Base-by-base conservation (phyloP, 1,140 invertebrate species). In the Calephelis nemesis region DNA sequence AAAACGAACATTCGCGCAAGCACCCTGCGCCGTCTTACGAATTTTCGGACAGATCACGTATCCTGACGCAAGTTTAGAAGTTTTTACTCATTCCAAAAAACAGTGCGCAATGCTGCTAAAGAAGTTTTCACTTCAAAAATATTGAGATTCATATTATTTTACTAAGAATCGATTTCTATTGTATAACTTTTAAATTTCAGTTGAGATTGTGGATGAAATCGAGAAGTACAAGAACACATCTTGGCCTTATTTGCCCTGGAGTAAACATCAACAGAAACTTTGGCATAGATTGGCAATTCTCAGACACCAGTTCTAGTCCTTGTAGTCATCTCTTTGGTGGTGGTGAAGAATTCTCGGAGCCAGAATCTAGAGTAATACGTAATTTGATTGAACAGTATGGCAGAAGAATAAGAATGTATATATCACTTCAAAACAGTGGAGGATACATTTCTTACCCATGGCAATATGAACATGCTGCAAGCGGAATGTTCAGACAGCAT, bases 181-280 rank as follows among this genome's bases (percentile, higher is more conserved):
- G 0, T 30, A 3, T 30, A 49, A 11, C 13, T 70, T 49, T 48
- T 65, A 8, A 47, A 60, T 88, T 83, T 65, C 77, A 88, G 84
- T 67, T 83, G 7, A 77, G 83, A 10, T 70, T 84, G 7, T 88
- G 86, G 86, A 75, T 71, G 0, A 88, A 88, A 74, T 74, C 72
- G 7, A 70, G 75, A 52, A 88, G 82, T 47, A 77, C 69, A 5
- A 64, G 68, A 4, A 86, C 77, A 42, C 69, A 86, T 45, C 67
- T 86, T 12, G 84, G 81, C 8, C 68, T 70, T 13, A 79, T 89
- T 11, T 89, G 87, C 52, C 85, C 85, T 7, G 87, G 87, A 11
- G 87, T 85, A 2, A 87, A 89, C 62, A 79, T 89, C 15, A 84
- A 89, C 52, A 70, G 87, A 0, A 89, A 89, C 47, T 89, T 88